phyloP scores from a whole-genome alignment of 2,888 invertebrate genomes.

The Gryllus longicercus region DNA sequence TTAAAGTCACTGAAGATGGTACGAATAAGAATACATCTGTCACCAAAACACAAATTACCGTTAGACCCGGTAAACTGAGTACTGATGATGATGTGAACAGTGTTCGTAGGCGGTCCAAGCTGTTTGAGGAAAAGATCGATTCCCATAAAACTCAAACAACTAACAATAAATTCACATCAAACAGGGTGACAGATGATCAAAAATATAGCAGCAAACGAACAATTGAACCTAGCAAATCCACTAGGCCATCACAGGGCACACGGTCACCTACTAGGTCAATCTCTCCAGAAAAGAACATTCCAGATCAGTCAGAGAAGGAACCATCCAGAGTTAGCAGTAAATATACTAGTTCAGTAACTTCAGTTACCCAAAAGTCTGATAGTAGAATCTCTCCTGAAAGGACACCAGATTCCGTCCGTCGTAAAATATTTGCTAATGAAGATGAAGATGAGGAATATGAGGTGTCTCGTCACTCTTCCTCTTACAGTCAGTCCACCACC shows the following conservation, averaged over 20 bases:
- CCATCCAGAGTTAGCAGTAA: background rate
- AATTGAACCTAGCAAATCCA: constrained; percentile 20
- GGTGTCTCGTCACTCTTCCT: constrained; percentile 11
- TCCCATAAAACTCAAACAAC: constrained; percentile 6
- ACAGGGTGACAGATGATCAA: constrained; percentile 21
- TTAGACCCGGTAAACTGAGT: constrained; percentile 8
- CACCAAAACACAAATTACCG: constrained; percentile 18
- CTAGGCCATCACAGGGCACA: background rate
- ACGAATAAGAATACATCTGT: constrained; percentile 6
- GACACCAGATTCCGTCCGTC: constrained; percentile 31
- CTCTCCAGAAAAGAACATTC: background rate
- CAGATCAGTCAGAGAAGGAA: constrained; percentile 26
- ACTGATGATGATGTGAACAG: constrained; percentile 18
- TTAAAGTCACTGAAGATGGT: constrained; percentile 27
- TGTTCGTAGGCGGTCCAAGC: constrained; percentile 23
- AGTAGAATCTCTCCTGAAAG: constrained; percentile 3
- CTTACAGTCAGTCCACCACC: background rate
- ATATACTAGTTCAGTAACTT: constrained; percentile 26
- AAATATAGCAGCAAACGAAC: background rate
- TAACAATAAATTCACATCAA: constrained; percentile 19
- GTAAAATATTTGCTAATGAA: constrained; percentile 33
- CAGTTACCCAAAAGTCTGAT: background rate
- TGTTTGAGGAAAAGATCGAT: background rate
- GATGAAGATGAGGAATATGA: constrained; percentile 25
- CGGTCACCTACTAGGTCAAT: background rate